These are phyloP conservation scores for Venustaconcha ellipsiformis DNA, from an alignment of 1,140 invertebrate species.

Conservation along the genomic window DNA sequence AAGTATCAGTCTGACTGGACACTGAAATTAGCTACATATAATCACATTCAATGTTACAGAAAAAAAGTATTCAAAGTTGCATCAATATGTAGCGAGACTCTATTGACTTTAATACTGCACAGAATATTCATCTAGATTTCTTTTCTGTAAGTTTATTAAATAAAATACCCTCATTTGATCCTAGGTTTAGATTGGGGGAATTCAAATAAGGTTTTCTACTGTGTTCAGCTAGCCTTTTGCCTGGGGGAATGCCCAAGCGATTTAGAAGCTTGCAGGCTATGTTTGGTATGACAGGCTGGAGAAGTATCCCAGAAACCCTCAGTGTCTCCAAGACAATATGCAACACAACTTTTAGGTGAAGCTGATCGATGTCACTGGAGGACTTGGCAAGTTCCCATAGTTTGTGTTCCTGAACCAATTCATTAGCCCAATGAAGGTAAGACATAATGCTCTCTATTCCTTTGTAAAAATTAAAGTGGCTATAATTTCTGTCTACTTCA, in stretches of 20 bases:
- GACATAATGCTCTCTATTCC: conserved; percentile 83
- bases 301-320: conserved; percentile 60
- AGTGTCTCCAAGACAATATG: conserved; percentile 86
- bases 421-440: conserved; percentile 82
- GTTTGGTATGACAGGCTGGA: conserved; percentile 83
- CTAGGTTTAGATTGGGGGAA: conserved; percentile 16
- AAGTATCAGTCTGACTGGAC: too few species aligned
- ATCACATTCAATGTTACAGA: too few species aligned
- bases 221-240: conserved; percentile 36
- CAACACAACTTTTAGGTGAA: conserved; percentile 79
- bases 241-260: conserved; percentile 60
- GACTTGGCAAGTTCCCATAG: conserved; percentile 88
- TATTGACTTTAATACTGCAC: too few species aligned
- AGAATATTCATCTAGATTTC: too few species aligned
- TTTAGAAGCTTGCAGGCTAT: conserved; percentile 74
- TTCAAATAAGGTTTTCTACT: conserved; percentile 21
- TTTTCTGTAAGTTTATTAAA: background rate
- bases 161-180: conserved; percentile 30
- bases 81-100: too few species aligned
- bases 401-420: conserved; percentile 85
- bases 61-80: too few species aligned
- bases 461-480: conserved; percentile 85
- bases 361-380: conserved; percentile 47
- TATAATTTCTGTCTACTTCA: conserved; percentile 74
- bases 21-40: too few species aligned